These are phyloP conservation scores for Mugil cephalus DNA, from an alignment of 2,113 vertebrate genomes.

Conservation along the genomic window DNA sequence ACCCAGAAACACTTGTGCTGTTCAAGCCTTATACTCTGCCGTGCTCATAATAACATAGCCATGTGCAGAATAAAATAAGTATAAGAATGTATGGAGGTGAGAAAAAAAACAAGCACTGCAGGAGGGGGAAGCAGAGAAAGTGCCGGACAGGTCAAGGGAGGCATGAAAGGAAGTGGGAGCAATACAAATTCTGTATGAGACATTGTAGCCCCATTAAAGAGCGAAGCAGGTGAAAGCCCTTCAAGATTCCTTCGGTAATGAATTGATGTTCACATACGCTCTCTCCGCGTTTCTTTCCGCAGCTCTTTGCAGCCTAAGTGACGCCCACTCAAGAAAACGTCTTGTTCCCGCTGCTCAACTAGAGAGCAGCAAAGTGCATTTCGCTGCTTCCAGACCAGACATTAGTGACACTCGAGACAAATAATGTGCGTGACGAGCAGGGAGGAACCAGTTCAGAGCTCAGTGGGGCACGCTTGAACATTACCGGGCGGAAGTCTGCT, in stretches of 20 bases:
- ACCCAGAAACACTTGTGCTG: background rate
- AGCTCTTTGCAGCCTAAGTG: slow-evolving; percentile 9
- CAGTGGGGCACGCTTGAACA: background rate
- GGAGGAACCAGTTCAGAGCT: background rate
- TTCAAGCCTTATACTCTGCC: slow-evolving; percentile 9
- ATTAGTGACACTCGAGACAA: background rate
- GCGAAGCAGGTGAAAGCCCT: slow-evolving; percentile 13
- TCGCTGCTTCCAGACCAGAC: slow-evolving; percentile 10
- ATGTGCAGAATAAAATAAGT: background rate
- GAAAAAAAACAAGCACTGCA: background rate
- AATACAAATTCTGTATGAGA: background rate
- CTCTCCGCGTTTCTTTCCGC: background rate
- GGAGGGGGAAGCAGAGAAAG: slow-evolving; percentile 1
- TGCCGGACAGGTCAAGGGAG: background rate
- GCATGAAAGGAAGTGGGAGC: background rate
- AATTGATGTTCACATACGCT: background rate
- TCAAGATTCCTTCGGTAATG: slow-evolving; percentile 18
- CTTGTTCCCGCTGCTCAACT: slow-evolving; percentile 28
- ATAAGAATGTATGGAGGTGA: slow-evolving; percentile 19
- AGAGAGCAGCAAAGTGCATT: slow-evolving; percentile 41
- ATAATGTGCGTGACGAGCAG: slow-evolving; percentile 6
- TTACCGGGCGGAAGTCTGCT: too few relatives aligned
- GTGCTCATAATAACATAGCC: slow-evolving; percentile 5
- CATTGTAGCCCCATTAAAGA: background rate
- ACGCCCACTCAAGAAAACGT: slow-evolving; percentile 25